These are phyloP conservation scores for Rhabdomys pumilio DNA, from an alignment of 2,797 vertebrate genomes.

Conservation along the genomic window DNA sequence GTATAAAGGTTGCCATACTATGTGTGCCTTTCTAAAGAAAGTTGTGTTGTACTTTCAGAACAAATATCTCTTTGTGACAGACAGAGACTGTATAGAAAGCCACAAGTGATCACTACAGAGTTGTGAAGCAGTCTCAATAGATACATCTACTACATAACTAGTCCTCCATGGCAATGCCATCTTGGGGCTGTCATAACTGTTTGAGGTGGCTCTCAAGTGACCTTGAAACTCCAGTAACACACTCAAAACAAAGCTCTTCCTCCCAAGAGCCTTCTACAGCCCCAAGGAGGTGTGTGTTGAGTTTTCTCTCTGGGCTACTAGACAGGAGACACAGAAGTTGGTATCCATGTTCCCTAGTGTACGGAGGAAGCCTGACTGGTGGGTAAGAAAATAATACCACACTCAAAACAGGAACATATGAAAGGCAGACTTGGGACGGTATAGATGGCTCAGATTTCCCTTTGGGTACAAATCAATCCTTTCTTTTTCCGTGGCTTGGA, in stretches of 20 bases:
- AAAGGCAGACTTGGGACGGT: constrained; percentile 38
- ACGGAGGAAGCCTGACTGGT: background rate
- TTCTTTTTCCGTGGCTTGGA: constrained; percentile 25
- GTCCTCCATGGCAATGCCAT: background rate
- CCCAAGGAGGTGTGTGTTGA: background rate
- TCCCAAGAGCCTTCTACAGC: background rate
- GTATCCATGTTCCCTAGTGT: background rate
- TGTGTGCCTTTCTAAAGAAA: background rate
- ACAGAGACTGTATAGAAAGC: background rate
- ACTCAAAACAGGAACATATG: constrained; percentile 9
- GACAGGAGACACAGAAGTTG: background rate
- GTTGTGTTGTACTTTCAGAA: background rate
- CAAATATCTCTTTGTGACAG: background rate
- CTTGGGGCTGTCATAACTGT: background rate
- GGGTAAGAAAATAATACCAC: constrained; percentile 28
- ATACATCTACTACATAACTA: background rate
- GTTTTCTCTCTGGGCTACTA: background rate
- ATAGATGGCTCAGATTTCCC: constrained; percentile 45
- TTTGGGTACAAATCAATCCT: constrained; percentile 12
- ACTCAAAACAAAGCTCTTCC: background rate
- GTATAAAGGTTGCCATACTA: background rate
- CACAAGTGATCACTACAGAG: background rate
- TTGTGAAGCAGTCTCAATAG: no score
- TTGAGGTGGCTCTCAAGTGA: background rate
- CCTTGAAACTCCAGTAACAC: background rate